Percentiles rank a stretch among this genome's conserved stretches.
Evolutionary conservation across 1,140 invertebrate species (phyloP).

Genomic region (Atta texana): DNA sequence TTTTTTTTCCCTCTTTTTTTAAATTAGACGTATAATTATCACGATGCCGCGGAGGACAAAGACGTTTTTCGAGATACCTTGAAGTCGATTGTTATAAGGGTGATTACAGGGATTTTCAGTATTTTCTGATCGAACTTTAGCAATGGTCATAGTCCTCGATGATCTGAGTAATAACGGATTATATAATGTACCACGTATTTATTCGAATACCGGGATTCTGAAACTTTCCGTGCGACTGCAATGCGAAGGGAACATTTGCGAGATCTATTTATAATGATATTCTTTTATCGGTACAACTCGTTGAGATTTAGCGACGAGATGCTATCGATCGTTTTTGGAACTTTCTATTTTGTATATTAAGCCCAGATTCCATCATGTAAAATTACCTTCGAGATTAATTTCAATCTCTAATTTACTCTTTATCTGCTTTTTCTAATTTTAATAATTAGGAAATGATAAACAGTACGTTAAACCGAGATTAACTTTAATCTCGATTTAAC

Average conservation of each 20-base stretch:
- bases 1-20: not conserved
- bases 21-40: not conserved
- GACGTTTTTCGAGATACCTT: not conserved
- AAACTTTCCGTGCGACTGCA: not conserved
- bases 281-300: not conserved
- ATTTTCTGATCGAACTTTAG: conserved; percentile 4
- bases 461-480: no score
- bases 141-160: not conserved
- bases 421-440: no score
- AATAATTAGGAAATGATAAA: no score
- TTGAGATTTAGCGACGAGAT: no score
- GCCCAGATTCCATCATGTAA: no score
- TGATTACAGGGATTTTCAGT: not conserved
- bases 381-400: no score
- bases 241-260: not conserved
- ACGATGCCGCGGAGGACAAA: no score
- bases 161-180: not conserved
- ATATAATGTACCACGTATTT: not conserved
- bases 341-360: not conserved
- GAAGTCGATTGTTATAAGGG: not conserved
- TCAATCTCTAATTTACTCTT: no score
- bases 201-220: not conserved
- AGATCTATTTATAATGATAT: not conserved
- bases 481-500: no score
- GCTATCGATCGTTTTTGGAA: not conserved